Conservation (phyloP, 2,113 vertebrate genomes). For the Rhipidura dahli region DNA sequence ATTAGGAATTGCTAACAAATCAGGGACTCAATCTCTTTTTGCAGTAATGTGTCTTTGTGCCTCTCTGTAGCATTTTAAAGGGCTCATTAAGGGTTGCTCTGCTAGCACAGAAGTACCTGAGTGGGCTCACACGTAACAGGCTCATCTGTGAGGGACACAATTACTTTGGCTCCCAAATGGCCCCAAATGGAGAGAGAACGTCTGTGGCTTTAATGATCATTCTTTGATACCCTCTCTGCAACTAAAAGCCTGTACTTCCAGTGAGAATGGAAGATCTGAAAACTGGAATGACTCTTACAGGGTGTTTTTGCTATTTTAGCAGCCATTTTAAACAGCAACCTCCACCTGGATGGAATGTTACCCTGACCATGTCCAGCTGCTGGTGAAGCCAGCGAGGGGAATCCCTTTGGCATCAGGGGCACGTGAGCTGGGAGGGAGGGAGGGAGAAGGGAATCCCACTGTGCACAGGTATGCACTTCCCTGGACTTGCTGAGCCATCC, state of each 20-base stretch:
- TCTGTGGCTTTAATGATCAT: not conserved
- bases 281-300: not conserved
- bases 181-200: accelerated
- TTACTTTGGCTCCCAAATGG: not conserved
- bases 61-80: not conserved
- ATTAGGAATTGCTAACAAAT: not conserved
- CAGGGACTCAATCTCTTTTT: not conserved
- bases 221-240: not conserved
- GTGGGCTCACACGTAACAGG: not conserved
- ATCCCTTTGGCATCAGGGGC: not conserved
- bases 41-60: not conserved
- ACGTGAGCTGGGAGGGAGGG: not conserved
- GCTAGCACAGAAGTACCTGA: not conserved
- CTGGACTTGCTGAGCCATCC: not conserved
- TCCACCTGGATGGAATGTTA: not conserved
- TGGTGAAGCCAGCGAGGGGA: not conserved
- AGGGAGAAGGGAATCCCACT: not conserved
- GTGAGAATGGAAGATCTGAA: not conserved
- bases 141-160: not conserved
- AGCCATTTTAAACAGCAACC: not conserved
- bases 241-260: not conserved
- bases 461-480: not conserved
- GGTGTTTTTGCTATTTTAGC: not conserved
- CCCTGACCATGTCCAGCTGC: not conserved
- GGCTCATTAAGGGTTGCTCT: not conserved